phyloP scores from a whole-genome alignment of 1,140 invertebrate species.

The Ylistrum balloti region DNA sequence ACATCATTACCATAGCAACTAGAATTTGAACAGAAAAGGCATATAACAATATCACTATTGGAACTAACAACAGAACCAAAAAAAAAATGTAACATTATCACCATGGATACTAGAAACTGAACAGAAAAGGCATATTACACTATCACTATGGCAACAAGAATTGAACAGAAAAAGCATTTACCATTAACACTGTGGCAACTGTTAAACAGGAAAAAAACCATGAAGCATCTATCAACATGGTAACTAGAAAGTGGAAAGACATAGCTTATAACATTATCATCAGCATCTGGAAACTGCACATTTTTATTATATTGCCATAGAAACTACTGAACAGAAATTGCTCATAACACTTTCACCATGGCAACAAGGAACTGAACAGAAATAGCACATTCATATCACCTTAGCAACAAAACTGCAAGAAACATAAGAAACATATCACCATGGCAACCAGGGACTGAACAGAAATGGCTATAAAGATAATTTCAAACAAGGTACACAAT shows the following conservation, averaged over 20 bases:
- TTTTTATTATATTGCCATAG: neutral
- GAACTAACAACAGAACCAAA: too few species aligned
- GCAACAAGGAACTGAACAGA: neutral
- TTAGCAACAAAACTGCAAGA: too few species aligned
- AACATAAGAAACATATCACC: neutral
- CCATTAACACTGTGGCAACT: neutral
- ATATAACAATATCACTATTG: too few species aligned
- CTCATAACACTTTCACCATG: neutral
- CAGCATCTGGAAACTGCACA: neutral
- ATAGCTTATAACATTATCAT: neutral
- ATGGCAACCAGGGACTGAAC: too few species aligned
- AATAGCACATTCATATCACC: neutral
- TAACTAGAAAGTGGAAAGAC: neutral
- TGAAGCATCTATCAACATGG: neutral
- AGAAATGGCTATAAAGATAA: too few species aligned
- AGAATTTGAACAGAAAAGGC: too few species aligned
- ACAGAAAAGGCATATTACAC: too few species aligned
- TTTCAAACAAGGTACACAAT: too few species aligned
- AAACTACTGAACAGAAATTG: neutral
- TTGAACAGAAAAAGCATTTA: neutral
- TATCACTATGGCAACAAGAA: neutral
- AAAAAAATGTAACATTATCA: too few species aligned
- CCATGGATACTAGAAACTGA: too few species aligned
- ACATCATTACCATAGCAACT: too few species aligned
- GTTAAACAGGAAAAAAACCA: neutral